phyloP scores from a whole-genome alignment of 2,888 invertebrate species.

The Phorcus lineatus region DNA sequence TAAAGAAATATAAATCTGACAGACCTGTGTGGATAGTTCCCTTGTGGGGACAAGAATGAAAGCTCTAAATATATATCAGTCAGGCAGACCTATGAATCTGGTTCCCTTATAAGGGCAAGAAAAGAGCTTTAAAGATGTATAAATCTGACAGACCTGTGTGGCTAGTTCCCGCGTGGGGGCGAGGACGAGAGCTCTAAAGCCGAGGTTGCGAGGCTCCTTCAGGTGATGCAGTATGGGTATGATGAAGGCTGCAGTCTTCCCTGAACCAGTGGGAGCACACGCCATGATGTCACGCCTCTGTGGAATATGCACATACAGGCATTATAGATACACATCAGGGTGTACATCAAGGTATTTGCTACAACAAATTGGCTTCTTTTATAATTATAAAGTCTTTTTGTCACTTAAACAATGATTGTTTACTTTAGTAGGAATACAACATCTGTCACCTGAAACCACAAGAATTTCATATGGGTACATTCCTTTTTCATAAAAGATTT shows the following conservation, averaged over 20 bases:
- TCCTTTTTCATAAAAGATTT: too few relatives aligned
- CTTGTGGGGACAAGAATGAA: constrained; percentile 93
- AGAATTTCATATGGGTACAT: too few relatives aligned
- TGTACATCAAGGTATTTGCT: not conserved
- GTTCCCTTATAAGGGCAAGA: constrained; percentile 93
- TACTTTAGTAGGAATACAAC: too few relatives aligned
- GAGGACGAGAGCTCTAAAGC: constrained; percentile 87
- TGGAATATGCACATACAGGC: not conserved
- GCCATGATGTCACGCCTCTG: constrained; percentile 88
- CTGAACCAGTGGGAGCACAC: constrained; percentile 97
- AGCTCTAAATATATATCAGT: constrained; percentile 79
- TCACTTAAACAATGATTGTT: too few relatives aligned
- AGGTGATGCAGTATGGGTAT: constrained; percentile 89
- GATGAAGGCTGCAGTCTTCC: constrained; percentile 96
- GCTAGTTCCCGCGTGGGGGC: constrained; percentile 96
- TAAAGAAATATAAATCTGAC: not conserved
- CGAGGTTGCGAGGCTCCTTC: constrained; percentile 82
- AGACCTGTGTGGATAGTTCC: constrained; percentile 93
- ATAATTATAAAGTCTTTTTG: too few relatives aligned
- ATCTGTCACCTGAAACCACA: too few relatives aligned
- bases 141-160: constrained; percentile 82
- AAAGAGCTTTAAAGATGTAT: constrained; percentile 75
- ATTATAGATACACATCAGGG: not conserved
- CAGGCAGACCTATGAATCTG: constrained; percentile 88
- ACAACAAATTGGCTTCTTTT: not conserved